phyloP scores from a whole-genome alignment of 2,888 invertebrate species.

The Folsomia manolachei region DNA sequence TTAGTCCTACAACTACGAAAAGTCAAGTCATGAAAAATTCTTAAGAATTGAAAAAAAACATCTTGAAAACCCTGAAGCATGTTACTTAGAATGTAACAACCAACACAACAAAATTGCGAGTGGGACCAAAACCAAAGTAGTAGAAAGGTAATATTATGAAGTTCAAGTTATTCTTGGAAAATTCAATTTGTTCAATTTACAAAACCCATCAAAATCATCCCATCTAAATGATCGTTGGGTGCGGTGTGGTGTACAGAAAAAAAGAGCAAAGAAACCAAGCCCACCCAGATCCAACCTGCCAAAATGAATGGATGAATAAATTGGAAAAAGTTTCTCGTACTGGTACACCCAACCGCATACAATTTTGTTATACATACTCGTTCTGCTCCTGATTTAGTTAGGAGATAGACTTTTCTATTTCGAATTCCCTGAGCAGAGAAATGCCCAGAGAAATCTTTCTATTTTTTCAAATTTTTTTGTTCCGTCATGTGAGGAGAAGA shows the following conservation, averaged over 20 bases:
- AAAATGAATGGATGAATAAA: constrained; percentile 8
- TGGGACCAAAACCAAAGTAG: no score
- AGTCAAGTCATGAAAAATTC: no score
- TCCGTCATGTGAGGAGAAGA: neutral
- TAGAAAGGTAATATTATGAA: constrained; percentile 7
- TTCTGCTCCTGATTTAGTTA: constrained; percentile 7
- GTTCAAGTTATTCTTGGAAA: constrained; percentile 14
- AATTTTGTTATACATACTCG: constrained; percentile 10
- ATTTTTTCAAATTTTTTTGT: neutral
- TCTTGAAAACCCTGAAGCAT: no score
- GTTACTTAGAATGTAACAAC: no score
- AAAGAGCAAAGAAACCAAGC: neutral
- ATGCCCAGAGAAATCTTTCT: no score
- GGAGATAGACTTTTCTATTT: neutral
- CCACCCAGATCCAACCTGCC: neutral
- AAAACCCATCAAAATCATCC: constrained; percentile 32
- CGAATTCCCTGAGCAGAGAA: neutral
- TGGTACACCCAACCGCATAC: neutral
- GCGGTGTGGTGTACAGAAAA: neutral
- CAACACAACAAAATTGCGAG: no score
- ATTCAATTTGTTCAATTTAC: constrained; percentile 28
- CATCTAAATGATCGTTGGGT: constrained; percentile 19
- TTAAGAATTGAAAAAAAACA: no score
- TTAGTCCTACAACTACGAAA: no score
- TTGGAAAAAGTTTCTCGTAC: constrained; percentile 6